These are phyloP conservation scores for Drosophila mayaguana DNA, from an alignment of 2,888 invertebrate genomes.

Conservation along the genomic window DNA sequence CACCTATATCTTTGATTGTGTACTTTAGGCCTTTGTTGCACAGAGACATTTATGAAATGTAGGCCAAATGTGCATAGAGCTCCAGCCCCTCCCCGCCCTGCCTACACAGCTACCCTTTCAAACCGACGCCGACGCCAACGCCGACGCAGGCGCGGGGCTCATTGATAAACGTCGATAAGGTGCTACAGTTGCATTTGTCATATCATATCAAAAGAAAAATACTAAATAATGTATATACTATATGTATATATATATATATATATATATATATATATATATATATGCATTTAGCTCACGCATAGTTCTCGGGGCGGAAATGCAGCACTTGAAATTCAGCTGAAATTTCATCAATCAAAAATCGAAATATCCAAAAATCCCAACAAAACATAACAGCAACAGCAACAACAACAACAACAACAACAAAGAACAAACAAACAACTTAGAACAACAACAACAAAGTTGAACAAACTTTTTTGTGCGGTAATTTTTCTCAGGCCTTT, in stretches of 20 bases:
- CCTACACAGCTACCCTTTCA: background rate
- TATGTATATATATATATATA: background rate
- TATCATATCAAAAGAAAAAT: background rate
- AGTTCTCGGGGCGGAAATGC: constrained; percentile 30
- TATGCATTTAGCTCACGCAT: constrained; percentile 2
- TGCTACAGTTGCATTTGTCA: constrained; percentile 1
- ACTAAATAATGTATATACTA: background rate
- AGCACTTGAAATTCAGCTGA: constrained; percentile 48
- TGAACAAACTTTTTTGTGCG: constrained; percentile 51
- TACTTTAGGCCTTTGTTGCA: constrained; percentile 11
- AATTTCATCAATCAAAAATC: constrained; percentile 48
- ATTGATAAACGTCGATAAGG: constrained; percentile 61
- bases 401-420: constrained; percentile 29
- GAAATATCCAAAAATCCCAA: constrained; percentile 16
- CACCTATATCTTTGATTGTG: constrained; percentile 27
- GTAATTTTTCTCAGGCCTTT: constrained; percentile 46
- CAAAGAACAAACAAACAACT: constrained; percentile 33
- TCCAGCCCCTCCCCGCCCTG: background rate
- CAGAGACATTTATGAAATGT: constrained; percentile 58
- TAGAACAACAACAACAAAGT: constrained; percentile 32
- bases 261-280: background rate
- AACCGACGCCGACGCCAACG: background rate
- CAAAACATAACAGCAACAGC: constrained; percentile 7
- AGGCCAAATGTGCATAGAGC: constrained; percentile 68
- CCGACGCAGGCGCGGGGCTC: constrained; percentile 2